Base-by-base conservation (phyloP, 2,797 vertebrate genomes). In the Hirundo rustica region DNA sequence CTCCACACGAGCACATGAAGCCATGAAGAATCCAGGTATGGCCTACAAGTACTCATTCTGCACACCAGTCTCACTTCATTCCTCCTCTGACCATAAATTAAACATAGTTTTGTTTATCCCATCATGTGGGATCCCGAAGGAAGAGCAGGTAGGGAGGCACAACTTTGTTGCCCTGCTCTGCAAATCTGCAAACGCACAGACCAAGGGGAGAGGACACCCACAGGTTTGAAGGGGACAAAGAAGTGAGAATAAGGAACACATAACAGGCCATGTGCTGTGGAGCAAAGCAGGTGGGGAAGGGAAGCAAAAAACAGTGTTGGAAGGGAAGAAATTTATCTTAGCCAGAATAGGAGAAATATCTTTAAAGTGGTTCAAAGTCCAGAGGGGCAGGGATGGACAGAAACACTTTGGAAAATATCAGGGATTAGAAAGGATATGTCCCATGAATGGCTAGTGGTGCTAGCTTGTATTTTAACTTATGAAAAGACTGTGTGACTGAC, bases 111-210 rank as follows among this genome's bases (percentile, higher is more conserved):
- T 17, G 21, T 32, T 47, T 78, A 55, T 67, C 38, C 17, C n/a
- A 53, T 7, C 2, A 2, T 7, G 1, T 2, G 21, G 29, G 17
- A 29, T 32, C 9, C 29, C 17, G 30, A 19, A 1, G 1, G 14
- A 57, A 2, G 1, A 27, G 7, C 26, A 7, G 10, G 34, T 53
- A 22, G 0, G 0, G n/a, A 71, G 29, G 13, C 9, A 48, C 7
- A 26, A 4, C 0, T 0, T 19, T 22, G 1, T 26, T 3, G 3
- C 34, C 47, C 50, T 38, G 15, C 10, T 48, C 21, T 76, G 27
- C 25, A 13, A 0, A 0, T 48, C 21, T 76, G 27, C 25, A 14
- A 0, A 0, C 27, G 60, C 55, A 60, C 27, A 42, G 16, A 27
- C 17, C 29, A 19, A 44, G 6, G 67, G 36, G 5, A 83, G 47